Conservation (phyloP, 2,797 vertebrate species). For the Tarsius wallacei region DNA sequence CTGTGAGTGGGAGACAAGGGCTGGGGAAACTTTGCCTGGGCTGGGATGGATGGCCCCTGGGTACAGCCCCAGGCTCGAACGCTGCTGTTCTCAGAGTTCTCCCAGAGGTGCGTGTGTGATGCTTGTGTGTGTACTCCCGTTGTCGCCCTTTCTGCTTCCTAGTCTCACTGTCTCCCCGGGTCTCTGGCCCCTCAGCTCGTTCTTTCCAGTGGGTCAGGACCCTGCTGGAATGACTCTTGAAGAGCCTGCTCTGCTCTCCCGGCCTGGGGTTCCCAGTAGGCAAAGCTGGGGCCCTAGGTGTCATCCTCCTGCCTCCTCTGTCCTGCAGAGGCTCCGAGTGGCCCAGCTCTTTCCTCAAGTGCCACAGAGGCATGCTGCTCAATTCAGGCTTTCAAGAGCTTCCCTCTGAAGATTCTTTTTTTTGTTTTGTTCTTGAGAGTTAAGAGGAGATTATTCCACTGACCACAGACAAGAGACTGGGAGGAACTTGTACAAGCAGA, state of each 20-base stretch:
- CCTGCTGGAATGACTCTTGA: too few species aligned
- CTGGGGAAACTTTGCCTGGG: neutral
- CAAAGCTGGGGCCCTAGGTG: fast-evolving
- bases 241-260: neutral
- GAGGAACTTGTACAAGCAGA: fast-evolving
- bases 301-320: neutral
- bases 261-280: too few species aligned
- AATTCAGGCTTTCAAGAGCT: neutral
- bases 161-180: neutral
- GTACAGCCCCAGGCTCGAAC: neutral
- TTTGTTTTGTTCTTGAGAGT: neutral
- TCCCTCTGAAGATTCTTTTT: neutral
- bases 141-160: neutral
- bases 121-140: neutral
- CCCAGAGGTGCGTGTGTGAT: neutral
- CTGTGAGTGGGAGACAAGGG: slow-evolving; percentile 13
- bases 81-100: neutral
- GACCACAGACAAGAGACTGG: too few species aligned
- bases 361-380: fast-evolving
- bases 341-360: neutral
- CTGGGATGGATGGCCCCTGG: neutral
- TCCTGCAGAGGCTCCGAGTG: neutral
- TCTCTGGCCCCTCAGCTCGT: neutral
- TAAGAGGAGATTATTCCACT: neutral
- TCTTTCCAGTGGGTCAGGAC: neutral